These are phyloP conservation scores for Epizoanthus stellaris DNA, from an alignment of 92 coral and sea anemone species.

Conservation along the genomic window DNA sequence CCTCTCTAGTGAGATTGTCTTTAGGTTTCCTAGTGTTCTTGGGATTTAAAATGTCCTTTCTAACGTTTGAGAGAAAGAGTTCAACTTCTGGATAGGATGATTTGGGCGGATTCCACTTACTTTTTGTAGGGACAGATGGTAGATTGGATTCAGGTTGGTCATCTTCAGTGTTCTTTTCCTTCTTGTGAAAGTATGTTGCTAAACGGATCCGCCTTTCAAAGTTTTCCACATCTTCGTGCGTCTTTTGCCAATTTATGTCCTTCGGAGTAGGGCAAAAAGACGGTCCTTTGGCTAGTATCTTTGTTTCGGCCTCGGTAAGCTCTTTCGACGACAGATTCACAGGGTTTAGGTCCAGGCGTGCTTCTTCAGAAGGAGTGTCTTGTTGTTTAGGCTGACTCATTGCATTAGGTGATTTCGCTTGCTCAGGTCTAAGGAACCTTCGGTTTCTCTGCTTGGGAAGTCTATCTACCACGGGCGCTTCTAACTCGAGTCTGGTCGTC, in stretches of 20 bases:
- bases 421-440: conserved; percentile 8
- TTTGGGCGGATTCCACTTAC: conserved; percentile 57
- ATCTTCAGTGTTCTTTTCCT: not conserved
- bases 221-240: conserved; percentile 50
- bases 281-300: conserved; percentile 58
- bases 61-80: conserved; percentile 53
- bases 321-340: conserved; percentile 49
- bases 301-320: conserved; percentile 31
- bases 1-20: conserved; percentile 15
- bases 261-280: conserved; percentile 67
- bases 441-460: not conserved
- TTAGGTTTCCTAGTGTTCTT: conserved; percentile 48
- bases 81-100: conserved; percentile 55
- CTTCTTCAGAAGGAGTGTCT: not conserved
- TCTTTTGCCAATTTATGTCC: conserved; percentile 57
- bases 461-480: not conserved
- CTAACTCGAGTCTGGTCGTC: not conserved
- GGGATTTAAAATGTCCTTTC: conserved; percentile 53
- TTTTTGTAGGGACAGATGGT: conserved; percentile 37
- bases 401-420: not conserved
- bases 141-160: not conserved
- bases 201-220: conserved; percentile 57
- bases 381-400: no score
- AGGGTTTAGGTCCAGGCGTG: conserved; percentile 47
- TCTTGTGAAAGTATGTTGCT: conserved; percentile 44